A percentile compares a stretch with the other conserved stretches of the same genome.
These are phyloP conservation scores for Ischnura elegans DNA, from an alignment of 2,888 invertebrate species.

Conservation along the genomic window DNA sequence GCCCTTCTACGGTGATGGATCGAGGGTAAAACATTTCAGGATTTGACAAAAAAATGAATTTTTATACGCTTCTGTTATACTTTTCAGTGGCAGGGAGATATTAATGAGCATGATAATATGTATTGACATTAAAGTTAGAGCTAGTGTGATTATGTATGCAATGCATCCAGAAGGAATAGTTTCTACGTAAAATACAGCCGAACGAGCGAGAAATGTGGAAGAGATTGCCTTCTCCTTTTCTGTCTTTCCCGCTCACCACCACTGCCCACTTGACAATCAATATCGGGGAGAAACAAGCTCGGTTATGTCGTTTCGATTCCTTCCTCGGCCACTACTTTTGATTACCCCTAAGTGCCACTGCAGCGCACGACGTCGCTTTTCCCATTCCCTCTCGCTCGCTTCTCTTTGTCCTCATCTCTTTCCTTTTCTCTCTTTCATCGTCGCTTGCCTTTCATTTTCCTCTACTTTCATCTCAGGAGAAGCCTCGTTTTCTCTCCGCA, in stretches of 20 bases:
- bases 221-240: neutral
- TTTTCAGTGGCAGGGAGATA: no score
- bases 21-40: no score
- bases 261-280: conserved; percentile 26
- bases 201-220: neutral
- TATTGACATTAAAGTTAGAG: no score
- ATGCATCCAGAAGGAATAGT: no score
- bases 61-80: no score
- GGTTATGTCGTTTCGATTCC: conserved; percentile 1
- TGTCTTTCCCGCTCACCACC: neutral
- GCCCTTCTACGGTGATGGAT: no score
- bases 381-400: conserved; percentile 57
- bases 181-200: no score
- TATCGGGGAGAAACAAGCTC: conserved; percentile 45
- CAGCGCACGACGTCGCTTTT: conserved; percentile 55
- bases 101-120: no score
- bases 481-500: neutral
- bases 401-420: conserved; percentile 44
- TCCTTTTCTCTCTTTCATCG: neutral
- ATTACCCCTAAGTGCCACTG: conserved; percentile 69
- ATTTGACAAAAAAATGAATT: no score
- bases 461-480: conserved; percentile 37
- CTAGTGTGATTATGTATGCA: no score
- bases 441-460: neutral
- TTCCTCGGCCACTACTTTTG: conserved; percentile 42